Base-by-base conservation (phyloP, 2,888 invertebrate species). In the Phanerotoma sp. region DNA sequence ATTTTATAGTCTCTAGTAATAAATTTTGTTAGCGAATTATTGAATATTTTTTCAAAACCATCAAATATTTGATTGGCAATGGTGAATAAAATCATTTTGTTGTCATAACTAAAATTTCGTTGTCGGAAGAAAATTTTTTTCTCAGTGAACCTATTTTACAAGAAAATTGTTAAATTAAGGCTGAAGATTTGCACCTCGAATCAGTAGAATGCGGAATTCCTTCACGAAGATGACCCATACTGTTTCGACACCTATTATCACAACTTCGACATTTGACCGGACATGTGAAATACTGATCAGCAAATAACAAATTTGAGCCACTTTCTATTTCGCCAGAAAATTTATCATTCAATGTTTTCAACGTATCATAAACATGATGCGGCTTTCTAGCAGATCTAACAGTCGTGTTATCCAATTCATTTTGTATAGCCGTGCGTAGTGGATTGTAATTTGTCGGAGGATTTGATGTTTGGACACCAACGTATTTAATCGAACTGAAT, bases 271-370 rank as follows among this genome's bases (percentile, higher is more conserved):
- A 91, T 62, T 83, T 83, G 2, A 83, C 80, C 16, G 84, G 82
- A 68, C 91, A 91, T 0, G 89, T 88, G 67, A 91, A 90, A 78
- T 89, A 89, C 70, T 90, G 86, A 66, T 89, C 88, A 28, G 89
- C 86, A 74, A 90, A 90, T 47, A 87, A 79, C 67, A 84, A 83
- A 13, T 84, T 83, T 15, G 83, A 77, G 33, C 81, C 76, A 58
- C 83, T 83, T 42, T 80, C 82, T 35, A 89, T 84, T 63, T 85
- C 82, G 3, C 86, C 87, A 64, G 83, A 86, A 69, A 89, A 90
- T 74, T 88, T 89, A 54, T 87, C 85, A 77, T 90, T 91, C 46
- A 91, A 77, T 47, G 86, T 85, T 78, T 86, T 85, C 53, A 91
- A 78, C 3, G 86, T 86, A 54, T 81, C 80, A 67, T 84, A 89